Conservation (phyloP, 2,113 vertebrate genomes). For the Apodemus sylvaticus region DNA sequence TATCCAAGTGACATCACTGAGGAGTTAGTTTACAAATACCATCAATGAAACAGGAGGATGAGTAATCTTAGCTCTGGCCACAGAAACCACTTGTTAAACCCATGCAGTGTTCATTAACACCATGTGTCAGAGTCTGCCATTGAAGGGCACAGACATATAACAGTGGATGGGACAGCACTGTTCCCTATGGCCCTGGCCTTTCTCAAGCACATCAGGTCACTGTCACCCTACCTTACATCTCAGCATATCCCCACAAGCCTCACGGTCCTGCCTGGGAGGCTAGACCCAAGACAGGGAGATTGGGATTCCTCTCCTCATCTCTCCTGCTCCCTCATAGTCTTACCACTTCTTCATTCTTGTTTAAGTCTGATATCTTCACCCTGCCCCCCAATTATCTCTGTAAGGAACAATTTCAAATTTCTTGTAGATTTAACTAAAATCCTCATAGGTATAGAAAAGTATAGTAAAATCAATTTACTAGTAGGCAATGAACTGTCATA, state of each 20-base stretch:
- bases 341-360: neutral
- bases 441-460: neutral
- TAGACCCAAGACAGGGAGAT: neutral
- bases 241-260: neutral
- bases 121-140: neutral
- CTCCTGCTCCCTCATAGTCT: neutral
- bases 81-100: neutral
- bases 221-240: neutral
- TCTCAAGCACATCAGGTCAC: neutral
- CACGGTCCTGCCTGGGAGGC: neutral
- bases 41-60: neutral
- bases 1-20: neutral
- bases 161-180: neutral
- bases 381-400: neutral
- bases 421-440: neutral
- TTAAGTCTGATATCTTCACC: neutral
- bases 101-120: too few relatives aligned
- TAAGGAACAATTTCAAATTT: neutral
- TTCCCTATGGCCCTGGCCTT: neutral
- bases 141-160: neutral
- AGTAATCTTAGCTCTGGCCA: neutral
- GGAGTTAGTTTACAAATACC: neutral
- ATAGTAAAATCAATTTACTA: constrained; percentile 17
- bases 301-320: neutral
- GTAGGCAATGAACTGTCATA: neutral